Percentiles rank a stretch among this genome's conserved stretches.
Conservation (phyloP, 2,797 vertebrate genomes). For the Gobio occitaniae region DNA sequence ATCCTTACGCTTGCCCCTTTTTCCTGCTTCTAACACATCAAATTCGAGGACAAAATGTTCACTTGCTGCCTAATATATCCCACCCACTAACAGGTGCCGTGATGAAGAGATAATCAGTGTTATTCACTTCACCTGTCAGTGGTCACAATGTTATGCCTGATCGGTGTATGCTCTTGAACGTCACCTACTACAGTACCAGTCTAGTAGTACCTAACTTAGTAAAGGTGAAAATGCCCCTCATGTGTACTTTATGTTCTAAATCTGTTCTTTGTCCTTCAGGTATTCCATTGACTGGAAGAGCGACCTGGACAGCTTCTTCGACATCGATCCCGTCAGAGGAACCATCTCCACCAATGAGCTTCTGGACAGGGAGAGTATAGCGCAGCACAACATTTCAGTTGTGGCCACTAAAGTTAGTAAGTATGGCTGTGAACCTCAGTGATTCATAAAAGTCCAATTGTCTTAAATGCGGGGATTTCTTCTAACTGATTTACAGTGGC, state of each 20-base stretch:
- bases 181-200: background rate
- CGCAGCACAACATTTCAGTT: constrained; percentile 95
- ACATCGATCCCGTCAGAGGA: constrained; percentile 92
- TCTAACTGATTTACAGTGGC: constrained; percentile 70
- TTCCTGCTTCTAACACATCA: too few relatives aligned
- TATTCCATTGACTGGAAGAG: constrained; percentile 97
- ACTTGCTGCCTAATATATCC: too few relatives aligned
- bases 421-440: constrained; percentile 74
- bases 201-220: background rate
- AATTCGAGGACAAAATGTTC: too few relatives aligned
- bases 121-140: too few relatives aligned
- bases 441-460: constrained; percentile 59
- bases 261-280: constrained; percentile 70
- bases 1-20: too few relatives aligned
- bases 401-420: constrained; percentile 98
- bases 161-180: background rate
- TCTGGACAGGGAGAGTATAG: constrained; percentile 91
- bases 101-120: too few relatives aligned
- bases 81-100: too few relatives aligned
- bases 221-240: background rate
- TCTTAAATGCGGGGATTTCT: constrained; percentile 65
- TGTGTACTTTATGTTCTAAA: background rate
- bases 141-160: too few relatives aligned
- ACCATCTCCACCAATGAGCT: constrained; percentile 94
- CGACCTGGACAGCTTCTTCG: constrained; percentile 92